Evolutionary conservation across 1,140 invertebrate genomes (phyloP), one percentile per base, ranked within the genome.

Genomic region (Zaprionus inermis): DNA sequence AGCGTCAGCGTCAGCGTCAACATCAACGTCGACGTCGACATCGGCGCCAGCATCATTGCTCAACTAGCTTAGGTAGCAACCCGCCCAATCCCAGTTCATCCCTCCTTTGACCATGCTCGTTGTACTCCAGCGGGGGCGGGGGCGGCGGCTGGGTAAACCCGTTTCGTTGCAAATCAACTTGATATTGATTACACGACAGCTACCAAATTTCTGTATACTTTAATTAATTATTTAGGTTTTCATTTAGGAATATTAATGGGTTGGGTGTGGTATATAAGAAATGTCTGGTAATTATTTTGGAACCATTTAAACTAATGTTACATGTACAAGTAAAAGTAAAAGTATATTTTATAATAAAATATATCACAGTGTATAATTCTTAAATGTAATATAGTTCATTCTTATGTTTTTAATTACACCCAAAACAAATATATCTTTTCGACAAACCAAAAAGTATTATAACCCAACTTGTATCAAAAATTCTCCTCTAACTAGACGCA

Each of bases 1-100:
- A 67, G 52, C 49, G 70, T 66, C 73, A 72, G 51, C 55, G 18
- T 22, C 58, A 49, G 12, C 55, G 9, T 44, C 20, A 10, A 36
- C 34, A 41, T 16, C 41, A 52, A 49, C 61, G 32, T 12, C 67
- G n/a, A 12, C 54, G 12, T 41, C 18, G n/a, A 36, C 34, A 41
- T 16, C 41, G 38, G 61, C 61, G 32, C 16, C 67, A 55, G 34
- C 24, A n/a, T 20, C 28, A 28, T n/a, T n/a, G 11, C 52, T n/a
- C 14, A 46, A 46, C 41, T 20, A 46, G 41, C 41, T 46, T 16
- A 12, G 18, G 3, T 18, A 49, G 18, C 44, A 0, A 44, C 10
- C 7, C 11, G 2, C 18, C 49, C 14, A 5, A 10, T 11, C n/a
- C n/a, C n/a, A 32, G n/a, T 49, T 49, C 44, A 49, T 49, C 44